Base-by-base conservation (phyloP, 2,113 vertebrate species). In the Gnathonemus echidnorhynchus region DNA sequence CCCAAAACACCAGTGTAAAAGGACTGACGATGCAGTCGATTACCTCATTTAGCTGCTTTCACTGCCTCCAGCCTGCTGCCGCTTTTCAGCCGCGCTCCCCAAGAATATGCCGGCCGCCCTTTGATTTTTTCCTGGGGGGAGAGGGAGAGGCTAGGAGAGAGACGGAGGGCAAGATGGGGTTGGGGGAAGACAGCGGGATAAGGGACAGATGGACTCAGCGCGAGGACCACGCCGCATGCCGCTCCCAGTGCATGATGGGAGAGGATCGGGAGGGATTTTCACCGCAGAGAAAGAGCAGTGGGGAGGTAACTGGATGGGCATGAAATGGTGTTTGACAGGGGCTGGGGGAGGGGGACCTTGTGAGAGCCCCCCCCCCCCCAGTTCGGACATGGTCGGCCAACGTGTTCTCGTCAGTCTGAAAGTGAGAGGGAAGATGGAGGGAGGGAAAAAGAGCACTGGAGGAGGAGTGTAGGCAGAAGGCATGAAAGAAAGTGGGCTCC, bases 401-500 rank as follows among this genome's bases (percentile, higher is more conserved):
- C 91, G 91, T 89, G 91, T 84, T 74, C 11, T 15, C 3, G 88
- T 52, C 88, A 39, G 17, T 83, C 77, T 83, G 35, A 83, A 52
- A 56, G 86, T 66, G 58, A 80, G 4, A 50, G 83, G 90, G 90
- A 92, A 91, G 90, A 94, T 93, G 89, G 88, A 92, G 90, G 92
- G 90, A 91, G 87, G 93, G 89, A 87, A 10, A 88, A 39, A 93
- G 91, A 89, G 88, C 91, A 91, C 90, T 90, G 91, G 89, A 91
- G 92, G 89, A 91, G 92, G 91, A 92, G 93, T 92, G 85, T 91
- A 93, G 87, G 92, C 92, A 91, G 92, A 92, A 93, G 92, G 93
- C 93, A 94, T 93, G 93, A 93, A 35, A n/a, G 21, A n/a, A 84
- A 48, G 9, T 46, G 80, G 42, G 39, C 21, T 84, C 8, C 21